Conservation (phyloP, 2,113 vertebrate species). For the Helogale parvula region DNA sequence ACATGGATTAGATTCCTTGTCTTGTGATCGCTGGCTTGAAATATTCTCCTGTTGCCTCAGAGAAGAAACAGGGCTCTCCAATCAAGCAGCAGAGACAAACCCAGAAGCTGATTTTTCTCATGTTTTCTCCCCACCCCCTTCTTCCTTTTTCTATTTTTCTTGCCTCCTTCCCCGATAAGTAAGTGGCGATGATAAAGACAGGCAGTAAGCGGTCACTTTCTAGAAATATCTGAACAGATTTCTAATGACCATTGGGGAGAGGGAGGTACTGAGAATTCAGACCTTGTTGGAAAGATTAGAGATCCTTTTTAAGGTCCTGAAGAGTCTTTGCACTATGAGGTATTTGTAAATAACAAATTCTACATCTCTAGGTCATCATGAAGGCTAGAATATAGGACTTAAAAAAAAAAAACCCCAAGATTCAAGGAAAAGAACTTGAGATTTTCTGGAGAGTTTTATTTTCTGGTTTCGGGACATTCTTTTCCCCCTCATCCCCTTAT, state of each 20-base stretch:
- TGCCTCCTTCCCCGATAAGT: background rate
- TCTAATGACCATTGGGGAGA: background rate
- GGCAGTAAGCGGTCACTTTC: constrained; percentile 36
- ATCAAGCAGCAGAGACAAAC: background rate
- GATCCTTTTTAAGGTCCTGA: background rate
- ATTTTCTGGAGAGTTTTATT: background rate
- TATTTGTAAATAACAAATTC: constrained; percentile 42
- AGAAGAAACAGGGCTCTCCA: constrained; percentile 11
- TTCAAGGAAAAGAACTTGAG: constrained; percentile 34
- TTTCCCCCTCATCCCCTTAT: background rate
- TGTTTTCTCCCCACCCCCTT: background rate
- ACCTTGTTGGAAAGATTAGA: constrained; percentile 31
- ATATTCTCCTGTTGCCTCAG: background rate
- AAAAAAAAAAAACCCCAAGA: background rate
- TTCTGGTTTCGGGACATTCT: background rate
- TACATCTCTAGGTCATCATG: background rate
- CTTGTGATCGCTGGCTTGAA: constrained; percentile 28
- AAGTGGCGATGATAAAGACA: background rate
- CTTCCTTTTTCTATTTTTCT: background rate
- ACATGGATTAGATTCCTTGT: background rate
- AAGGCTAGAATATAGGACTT: constrained; percentile 6
- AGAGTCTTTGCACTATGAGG: constrained; percentile 1
- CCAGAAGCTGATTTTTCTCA: background rate
- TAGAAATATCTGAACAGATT: constrained; percentile 41
- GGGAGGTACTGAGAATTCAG: background rate